Percentiles rank a stretch among this genome's conserved stretches.
phyloP scores from a whole-genome alignment of 2,113 vertebrate species.

The Hydrolagus affinis region DNA sequence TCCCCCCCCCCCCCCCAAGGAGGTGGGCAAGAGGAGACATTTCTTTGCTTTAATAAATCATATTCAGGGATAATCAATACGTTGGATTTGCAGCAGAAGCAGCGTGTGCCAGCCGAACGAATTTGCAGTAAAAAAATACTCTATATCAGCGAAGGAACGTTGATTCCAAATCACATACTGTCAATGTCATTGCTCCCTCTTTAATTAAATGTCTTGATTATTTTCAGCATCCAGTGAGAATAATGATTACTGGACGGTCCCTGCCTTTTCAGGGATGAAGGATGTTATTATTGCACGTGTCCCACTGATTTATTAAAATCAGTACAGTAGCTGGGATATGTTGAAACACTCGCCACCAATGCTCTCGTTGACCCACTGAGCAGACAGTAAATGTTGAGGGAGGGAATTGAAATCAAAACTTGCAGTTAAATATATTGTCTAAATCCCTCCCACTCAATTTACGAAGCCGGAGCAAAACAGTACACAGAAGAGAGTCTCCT shows the following conservation, averaged over 20 bases:
- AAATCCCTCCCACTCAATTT: not conserved
- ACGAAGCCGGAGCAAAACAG: too few relatives aligned
- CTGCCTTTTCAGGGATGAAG: not conserved
- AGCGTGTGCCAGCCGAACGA: not conserved
- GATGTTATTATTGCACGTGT: not conserved
- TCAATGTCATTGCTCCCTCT: not conserved
- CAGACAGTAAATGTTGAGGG: not conserved
- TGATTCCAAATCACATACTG: too few relatives aligned
- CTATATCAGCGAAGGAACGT: too few relatives aligned
- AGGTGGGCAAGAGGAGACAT: not conserved
- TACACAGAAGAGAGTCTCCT: too few relatives aligned
- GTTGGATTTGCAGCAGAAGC: not conserved
- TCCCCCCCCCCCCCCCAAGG: too few relatives aligned
- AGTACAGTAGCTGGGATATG: not conserved
- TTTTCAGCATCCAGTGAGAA: not conserved
- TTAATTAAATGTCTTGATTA: slow-evolving; percentile 4
- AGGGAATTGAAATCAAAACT: not conserved
- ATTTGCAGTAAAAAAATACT: not conserved
- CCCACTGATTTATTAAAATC: not conserved
- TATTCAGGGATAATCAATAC: not conserved
- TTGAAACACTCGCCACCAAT: not conserved
- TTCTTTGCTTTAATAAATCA: not conserved
- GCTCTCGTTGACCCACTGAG: not conserved
- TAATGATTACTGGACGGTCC: not conserved
- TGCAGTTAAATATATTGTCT: not conserved